Evolutionary conservation across 1,140 invertebrate genomes (phyloP).

Genomic region (Liolophura sinensis): DNA sequence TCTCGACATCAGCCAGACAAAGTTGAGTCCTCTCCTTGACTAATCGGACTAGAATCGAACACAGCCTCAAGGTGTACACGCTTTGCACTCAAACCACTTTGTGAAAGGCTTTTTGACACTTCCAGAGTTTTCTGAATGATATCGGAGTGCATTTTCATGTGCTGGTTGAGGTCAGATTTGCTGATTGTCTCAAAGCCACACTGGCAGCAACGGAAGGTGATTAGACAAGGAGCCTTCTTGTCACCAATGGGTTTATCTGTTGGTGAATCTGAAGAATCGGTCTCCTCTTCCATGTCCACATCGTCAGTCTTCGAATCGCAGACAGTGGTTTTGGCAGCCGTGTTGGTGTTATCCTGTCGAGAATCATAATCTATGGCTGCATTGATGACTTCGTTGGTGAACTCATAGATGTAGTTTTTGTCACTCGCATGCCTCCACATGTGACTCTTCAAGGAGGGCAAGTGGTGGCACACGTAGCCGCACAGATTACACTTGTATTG

Average conservation of each 20-base stretch:
- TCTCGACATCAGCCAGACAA: too few species aligned
- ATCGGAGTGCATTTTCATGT: slow-evolving; percentile 53
- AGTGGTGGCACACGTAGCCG: slow-evolving; percentile 58
- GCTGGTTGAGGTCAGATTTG: slow-evolving; percentile 49
- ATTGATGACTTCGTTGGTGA: slow-evolving; percentile 57
- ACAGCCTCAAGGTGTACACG: too few species aligned
- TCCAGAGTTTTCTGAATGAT: slow-evolving; percentile 48
- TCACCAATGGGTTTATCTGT: neutral
- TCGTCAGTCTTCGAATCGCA: neutral
- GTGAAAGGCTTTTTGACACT: slow-evolving; percentile 15
- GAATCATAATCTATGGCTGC: slow-evolving; percentile 56
- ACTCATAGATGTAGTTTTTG: slow-evolving; percentile 54
- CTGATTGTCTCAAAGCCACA: slow-evolving; percentile 58
- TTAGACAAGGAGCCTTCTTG: slow-evolving; percentile 34
- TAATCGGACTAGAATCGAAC: too few species aligned
- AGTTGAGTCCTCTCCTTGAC: too few species aligned
- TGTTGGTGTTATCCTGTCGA: slow-evolving; percentile 24
- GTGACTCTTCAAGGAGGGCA: slow-evolving; percentile 58
- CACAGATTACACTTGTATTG: slow-evolving; percentile 59
- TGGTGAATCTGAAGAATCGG: too few species aligned
- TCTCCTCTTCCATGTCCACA: neutral
- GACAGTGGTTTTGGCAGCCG: neutral
- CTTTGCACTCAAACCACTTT: too few species aligned
- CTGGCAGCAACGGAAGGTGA: slow-evolving; percentile 56
- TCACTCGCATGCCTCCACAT: slow-evolving; percentile 59